Evolutionary conservation across 2,797 vertebrate genomes (phyloP).

Genomic region (Oryzias sinensis): DNA sequence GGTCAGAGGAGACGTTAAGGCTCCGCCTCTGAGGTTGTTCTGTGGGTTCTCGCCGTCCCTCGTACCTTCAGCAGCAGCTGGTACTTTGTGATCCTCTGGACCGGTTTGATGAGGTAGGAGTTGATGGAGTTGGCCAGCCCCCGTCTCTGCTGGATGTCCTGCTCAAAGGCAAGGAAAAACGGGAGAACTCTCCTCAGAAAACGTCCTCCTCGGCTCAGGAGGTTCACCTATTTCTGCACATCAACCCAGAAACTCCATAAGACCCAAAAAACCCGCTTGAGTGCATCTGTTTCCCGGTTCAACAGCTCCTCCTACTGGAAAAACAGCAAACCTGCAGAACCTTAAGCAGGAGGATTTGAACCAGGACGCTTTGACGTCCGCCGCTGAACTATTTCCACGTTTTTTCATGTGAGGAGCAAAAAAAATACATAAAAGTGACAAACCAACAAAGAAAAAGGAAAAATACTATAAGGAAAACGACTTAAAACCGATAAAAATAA

Average conservation of each 20-base stretch:
- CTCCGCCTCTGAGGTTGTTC: too few relatives aligned
- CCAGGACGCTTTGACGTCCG: too few relatives aligned
- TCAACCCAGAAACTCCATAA: too few relatives aligned
- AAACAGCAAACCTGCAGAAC: slow-evolving; percentile 5
- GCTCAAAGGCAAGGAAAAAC: slow-evolving; percentile 12
- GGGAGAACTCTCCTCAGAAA: background rate
- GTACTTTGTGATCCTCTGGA: slow-evolving; percentile 99
- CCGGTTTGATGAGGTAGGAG: slow-evolving; percentile 98
- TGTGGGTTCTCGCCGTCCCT: slow-evolving; percentile 32
- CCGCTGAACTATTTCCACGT: too few relatives aligned
- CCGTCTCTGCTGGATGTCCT: slow-evolving; percentile 97
- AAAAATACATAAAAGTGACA: too few relatives aligned
- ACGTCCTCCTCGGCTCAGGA: background rate
- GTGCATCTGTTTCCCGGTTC: background rate
- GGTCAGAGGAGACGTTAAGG: background rate
- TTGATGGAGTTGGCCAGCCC: slow-evolving; percentile 96
- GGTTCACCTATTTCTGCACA: too few relatives aligned
- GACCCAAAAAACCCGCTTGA: too few relatives aligned
- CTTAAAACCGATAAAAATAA: too few relatives aligned
- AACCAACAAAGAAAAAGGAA: too few relatives aligned
- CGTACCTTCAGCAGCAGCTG: slow-evolving; percentile 95
- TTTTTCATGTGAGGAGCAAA: too few relatives aligned
- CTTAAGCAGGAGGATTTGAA: too few relatives aligned
- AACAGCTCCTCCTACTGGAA: slow-evolving; percentile 52
- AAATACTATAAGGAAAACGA: too few relatives aligned